Conservation (phyloP, 2,113 vertebrate genomes). For the Pelecanoides urinatrix region DNA sequence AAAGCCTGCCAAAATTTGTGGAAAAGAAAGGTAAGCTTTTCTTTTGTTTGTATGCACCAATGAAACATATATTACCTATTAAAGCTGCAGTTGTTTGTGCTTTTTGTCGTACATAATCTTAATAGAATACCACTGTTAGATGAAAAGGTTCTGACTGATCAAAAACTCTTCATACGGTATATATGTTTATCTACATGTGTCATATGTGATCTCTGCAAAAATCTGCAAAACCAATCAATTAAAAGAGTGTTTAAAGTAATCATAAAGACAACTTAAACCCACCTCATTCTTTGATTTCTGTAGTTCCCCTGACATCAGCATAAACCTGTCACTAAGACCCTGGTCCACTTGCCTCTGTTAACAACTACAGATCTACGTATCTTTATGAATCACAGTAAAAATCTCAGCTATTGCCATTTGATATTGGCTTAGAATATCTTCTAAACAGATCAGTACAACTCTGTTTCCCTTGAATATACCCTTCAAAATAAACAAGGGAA, state of each 20-base stretch:
- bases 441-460: neutral
- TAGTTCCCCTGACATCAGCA: neutral
- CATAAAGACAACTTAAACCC: neutral
- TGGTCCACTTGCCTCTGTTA: neutral
- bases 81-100: neutral
- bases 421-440: constrained; percentile 2
- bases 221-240: neutral
- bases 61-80: neutral
- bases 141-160: neutral
- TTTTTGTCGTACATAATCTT: neutral
- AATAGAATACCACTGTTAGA: neutral
- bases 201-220: neutral
- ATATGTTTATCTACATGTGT: neutral
- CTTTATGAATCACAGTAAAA: neutral
- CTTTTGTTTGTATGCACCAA: neutral
- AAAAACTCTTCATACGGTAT: neutral
- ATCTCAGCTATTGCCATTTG: neutral
- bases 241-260: neutral
- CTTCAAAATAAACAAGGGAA: constrained; percentile 55
- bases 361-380: neutral
- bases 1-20: neutral
- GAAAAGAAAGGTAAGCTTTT: neutral
- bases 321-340: neutral
- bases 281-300: neutral
- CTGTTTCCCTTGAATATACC: constrained; percentile 31